A percentile compares a stretch with the other conserved stretches of the same genome.
These are phyloP conservation scores for Euwallacea similis DNA, from an alignment of 1,140 invertebrate genomes.

Conservation along the genomic window DNA sequence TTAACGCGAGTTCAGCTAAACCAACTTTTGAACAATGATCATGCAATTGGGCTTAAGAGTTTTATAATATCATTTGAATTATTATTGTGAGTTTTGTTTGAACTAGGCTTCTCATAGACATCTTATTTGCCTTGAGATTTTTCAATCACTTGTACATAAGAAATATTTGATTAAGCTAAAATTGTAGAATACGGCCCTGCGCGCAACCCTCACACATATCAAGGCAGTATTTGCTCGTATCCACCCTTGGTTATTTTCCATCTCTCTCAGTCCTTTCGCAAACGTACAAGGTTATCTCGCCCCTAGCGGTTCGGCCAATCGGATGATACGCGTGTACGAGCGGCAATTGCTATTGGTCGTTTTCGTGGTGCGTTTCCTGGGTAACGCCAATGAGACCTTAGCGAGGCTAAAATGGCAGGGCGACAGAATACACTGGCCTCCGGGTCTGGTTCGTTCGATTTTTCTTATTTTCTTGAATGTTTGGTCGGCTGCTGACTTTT, in stretches of 20 bases:
- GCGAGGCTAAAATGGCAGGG: constrained; percentile 34
- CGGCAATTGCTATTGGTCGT: constrained; percentile 10
- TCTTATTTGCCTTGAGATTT: too few relatives aligned
- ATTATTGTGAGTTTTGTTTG: too few relatives aligned
- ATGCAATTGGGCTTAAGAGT: too few relatives aligned
- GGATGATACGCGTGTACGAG: constrained; percentile 18
- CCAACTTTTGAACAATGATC: too few relatives aligned
- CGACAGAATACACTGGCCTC: constrained; percentile 22
- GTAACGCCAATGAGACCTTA: constrained; percentile 30
- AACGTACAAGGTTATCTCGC: constrained; percentile 4
- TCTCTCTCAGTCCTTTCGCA: constrained; percentile 14
- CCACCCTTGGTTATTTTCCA: constrained; percentile 11
- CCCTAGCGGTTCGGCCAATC: constrained; percentile 10
- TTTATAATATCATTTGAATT: too few relatives aligned
- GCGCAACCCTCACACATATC: constrained; percentile 9
- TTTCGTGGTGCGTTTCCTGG: constrained; percentile 12
- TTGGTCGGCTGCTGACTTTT: constrained; percentile 32
- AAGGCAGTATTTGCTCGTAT: constrained; percentile 8
- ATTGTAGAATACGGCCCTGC: constrained; percentile 9
- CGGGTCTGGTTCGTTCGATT: constrained; percentile 18
- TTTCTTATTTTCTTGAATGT: constrained; percentile 32
- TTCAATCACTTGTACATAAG: too few relatives aligned
- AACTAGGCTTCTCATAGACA: too few relatives aligned
- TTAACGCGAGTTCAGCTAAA: too few relatives aligned
- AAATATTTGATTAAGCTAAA: too few relatives aligned